Evolutionary conservation across 2,113 vertebrate genomes (phyloP), one percentile per base, ranked within the genome.

Genomic region (Megaceryle maxima): DNA sequence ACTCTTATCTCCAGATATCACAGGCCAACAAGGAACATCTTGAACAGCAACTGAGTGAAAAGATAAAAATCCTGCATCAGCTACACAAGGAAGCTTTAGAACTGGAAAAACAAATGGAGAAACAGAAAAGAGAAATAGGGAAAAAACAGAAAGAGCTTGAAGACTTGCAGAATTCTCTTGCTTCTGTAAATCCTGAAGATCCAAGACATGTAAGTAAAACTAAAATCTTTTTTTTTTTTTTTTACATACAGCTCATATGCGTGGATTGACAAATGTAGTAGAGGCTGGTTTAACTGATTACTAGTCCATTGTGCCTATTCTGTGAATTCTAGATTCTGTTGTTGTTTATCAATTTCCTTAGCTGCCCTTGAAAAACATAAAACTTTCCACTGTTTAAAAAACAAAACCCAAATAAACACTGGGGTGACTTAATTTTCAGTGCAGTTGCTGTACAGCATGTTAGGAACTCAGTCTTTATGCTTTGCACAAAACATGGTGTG

Each of bases 141-240:
- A 90, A 94, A 83, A 98, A 97, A 10, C 96, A 98, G 57, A 95
- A 96, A 24, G 98, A 98, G 46, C 90, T 98, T 48, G 96, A 98
- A 57, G 94, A 97, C 21, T 92, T 98, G 74, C 97, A 97, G 91
- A 87, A 19, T 70, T 90, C 93, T 56, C 86, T 98, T 76, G 95
- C 92, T 26, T 95, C 82, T 51, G 31, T 98, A 88, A 97, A 98
- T 80, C 96, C 97, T 57, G 89, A 96, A 91, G 98, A 99, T 79
- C 97, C 98, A 62, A 97, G 94, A 88, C 97, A 98, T 13, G 98
- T 99, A 87, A 98, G 98, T 98, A 96, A 89, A 87, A 43, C 25
- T 15, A 37, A 31, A 87, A 62, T 50, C 8, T 60, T 4, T 11
- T 39, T 3, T 12, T 11, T 39, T 3, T 12, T 77, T 19, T 44